These are phyloP conservation scores for Temnothorax nylanderi DNA, from an alignment of 1,140 invertebrate species.

Conservation along the genomic window DNA sequence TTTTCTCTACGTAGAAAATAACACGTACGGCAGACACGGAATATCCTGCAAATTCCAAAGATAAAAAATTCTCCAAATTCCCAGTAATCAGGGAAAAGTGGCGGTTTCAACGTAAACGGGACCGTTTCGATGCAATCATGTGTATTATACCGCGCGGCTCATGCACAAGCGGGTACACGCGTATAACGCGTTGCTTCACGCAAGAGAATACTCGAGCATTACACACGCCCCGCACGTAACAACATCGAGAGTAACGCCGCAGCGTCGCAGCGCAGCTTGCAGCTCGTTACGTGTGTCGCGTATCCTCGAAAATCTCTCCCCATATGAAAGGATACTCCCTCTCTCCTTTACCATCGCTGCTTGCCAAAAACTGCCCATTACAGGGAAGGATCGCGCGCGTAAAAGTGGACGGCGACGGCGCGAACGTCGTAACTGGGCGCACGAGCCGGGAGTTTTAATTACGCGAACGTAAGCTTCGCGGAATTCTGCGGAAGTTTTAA, in stretches of 20 bases:
- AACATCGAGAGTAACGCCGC: not conserved
- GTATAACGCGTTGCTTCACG: conserved; percentile 38
- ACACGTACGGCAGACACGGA: not conserved
- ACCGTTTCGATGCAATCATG: conserved; percentile 42
- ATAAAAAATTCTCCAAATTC: not conserved
- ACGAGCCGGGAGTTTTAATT: conserved; percentile 50
- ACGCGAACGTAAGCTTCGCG: conserved; percentile 32
- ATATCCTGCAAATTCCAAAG: conserved; percentile 8
- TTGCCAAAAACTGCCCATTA: conserved; percentile 48
- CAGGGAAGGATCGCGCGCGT: not conserved
- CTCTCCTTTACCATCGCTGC: not conserved
- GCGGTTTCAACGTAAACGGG: conserved; percentile 35
- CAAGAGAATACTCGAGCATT: conserved; percentile 22
- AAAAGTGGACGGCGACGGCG: not conserved
- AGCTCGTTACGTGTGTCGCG: conserved; percentile 44
- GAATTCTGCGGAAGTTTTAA: conserved; percentile 28
- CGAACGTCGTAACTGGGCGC: not conserved
- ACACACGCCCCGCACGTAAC: conserved; percentile 46
- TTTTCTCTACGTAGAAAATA: conserved; percentile 11
- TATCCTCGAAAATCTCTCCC: conserved; percentile 6
- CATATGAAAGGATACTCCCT: not conserved
- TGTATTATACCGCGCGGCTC: not conserved
- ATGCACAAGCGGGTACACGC: conserved; percentile 22
- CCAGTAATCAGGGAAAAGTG: conserved; percentile 43
- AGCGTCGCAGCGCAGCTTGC: conserved; percentile 4